Percentiles rank a stretch among this genome's conserved stretches.
Conservation (phyloP, 2,888 invertebrate genomes). For the Agrotis segetum region DNA sequence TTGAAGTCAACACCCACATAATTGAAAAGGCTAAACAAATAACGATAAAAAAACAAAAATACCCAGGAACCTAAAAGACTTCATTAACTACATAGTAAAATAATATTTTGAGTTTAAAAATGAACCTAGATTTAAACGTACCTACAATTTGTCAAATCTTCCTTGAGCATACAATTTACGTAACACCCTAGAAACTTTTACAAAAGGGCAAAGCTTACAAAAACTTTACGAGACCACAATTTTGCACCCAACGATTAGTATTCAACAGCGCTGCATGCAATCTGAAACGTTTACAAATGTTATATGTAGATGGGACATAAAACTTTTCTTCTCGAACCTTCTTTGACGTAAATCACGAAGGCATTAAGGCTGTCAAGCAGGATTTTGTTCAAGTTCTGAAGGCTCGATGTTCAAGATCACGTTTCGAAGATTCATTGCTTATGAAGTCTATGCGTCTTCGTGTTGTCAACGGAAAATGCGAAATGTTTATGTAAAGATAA, state of each 20-base stretch:
- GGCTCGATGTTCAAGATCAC: slow-evolving; percentile 37
- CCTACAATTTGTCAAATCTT: background rate
- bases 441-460: slow-evolving; percentile 23
- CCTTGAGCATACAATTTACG: no score
- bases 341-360: slow-evolving; percentile 52
- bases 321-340: slow-evolving; percentile 42
- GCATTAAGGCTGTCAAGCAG: slow-evolving; percentile 48
- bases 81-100: no score
- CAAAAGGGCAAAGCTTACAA: background rate
- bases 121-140: background rate
- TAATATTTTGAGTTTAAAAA: background rate
- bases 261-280: slow-evolving; percentile 45
- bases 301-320: slow-evolving; percentile 43
- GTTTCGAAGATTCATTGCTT: slow-evolving; percentile 47
- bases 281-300: slow-evolving; percentile 48
- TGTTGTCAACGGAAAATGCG: slow-evolving; percentile 24
- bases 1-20: no score
- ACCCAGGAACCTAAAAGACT: no score
- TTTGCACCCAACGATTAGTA: slow-evolving; percentile 46
- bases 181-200: no score
- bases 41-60: no score
- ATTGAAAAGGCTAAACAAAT: no score
- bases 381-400: slow-evolving; percentile 36
- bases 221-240: background rate
- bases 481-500: slow-evolving; percentile 9